Base-by-base conservation (phyloP, 2,888 invertebrate genomes). In the Artemia sp. region DNA sequence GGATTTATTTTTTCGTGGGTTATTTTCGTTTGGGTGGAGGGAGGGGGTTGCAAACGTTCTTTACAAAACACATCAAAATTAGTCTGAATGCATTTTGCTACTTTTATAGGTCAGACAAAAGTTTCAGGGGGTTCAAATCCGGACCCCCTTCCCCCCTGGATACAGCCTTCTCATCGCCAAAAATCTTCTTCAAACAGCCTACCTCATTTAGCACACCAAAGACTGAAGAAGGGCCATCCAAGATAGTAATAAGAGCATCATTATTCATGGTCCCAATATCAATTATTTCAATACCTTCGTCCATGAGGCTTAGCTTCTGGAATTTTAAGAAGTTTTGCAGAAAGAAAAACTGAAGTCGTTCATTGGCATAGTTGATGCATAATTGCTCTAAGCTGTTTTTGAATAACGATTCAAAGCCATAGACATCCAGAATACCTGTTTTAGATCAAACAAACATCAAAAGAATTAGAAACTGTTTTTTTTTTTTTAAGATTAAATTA, bases 201-300 rank as follows among this genome's bases (percentile, higher is more conserved):
- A 73, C 73, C 72, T 73, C 73, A 70, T 73, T 73, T 11, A 73
- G 70, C 52, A 73, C 72, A n/a, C 73, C 71, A 71, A 73, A 73
- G 11, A 73, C 73, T 12, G 73, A 73, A 38, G 73, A 68, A 8
- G 68, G 71, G 1, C 73, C 73, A 69, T 73, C 73, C 14, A 73
- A 68, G 12, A 71, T 70, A 53, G 67, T 67, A n/a, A 73, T 72
- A 68, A 73, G 68, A 66, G 51, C 67, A 5, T 72, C 67, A 68
- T 73, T 73, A 70, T 73, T 69, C 19, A 71, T 72, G 8, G 68
- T 68, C 52, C 12, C n/a, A 19, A n/a, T 19, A 14, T 38, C 52
- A 14, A 9, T 8, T 12, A 38, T 24, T 24, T 12, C 38, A 19
- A 19, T 11, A 66, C 70, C 71, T 71, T 71, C 71, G 10, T 71